Base-by-base conservation (phyloP, 2,797 vertebrate species). In the Poecilia picta region DNA sequence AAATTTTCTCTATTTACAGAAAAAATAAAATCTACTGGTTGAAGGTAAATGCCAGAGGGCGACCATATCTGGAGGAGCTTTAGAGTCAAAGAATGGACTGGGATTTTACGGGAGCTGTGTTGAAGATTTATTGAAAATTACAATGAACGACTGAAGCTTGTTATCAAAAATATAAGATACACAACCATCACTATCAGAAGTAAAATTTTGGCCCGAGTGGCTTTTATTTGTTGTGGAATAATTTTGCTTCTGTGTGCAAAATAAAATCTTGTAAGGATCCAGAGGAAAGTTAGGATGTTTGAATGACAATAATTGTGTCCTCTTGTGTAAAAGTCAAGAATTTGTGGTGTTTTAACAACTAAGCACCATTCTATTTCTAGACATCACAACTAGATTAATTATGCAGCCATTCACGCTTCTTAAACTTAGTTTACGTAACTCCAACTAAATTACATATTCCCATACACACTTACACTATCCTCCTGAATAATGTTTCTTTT, bases 391-490 rank as follows among this genome's bases (percentile, higher is more conserved):
- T 20, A 1, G 15, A 59, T 75, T 31, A 28, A 45, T 75, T 31
- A 71, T 46, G 41, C 41, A n/a, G 41, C 66, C n/a, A n/a, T n/a
- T 43, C 23, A 70, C 5, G 11, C 5, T 70, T 70, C 13, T 45
- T 46, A 75, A 31, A 74, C 49, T 16, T 70, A 74, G 12, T 74
- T 72, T 72, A 62, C 39, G 45, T 4, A 8, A 23, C 23, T 70
- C 16, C 53, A 46, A 31, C 36, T 33, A 77, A 81, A 57, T 31
- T 55, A 39, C 18, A 57, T 33, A 39, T 74, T 74, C 36, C 49
- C 47, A 55, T 33, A 53, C 45, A 76, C 76, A 43, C 53, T 53
- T 57, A 66, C 16, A 75, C 25, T 15, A 55, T 25, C 5, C n/a
- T n/a, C 6, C 10, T 11, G 18, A 74, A 49, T 71, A 20, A 16